phyloP scores from a whole-genome alignment of 2,797 vertebrate genomes.

The Amphiprion clarkii region DNA sequence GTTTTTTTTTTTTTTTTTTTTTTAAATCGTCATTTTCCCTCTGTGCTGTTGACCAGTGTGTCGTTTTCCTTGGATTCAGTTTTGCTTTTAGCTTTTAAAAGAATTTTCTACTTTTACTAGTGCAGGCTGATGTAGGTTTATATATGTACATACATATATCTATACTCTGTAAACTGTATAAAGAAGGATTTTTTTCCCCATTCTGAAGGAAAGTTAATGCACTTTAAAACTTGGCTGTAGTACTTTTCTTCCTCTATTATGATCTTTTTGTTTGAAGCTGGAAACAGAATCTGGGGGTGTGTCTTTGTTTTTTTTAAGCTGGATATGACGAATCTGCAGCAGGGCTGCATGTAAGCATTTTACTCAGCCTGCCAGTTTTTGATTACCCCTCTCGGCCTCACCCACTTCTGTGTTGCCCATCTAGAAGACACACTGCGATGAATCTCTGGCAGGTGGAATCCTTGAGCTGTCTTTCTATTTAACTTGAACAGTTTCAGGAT shows the following conservation, averaged over 20 bases:
- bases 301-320: constrained; percentile 57
- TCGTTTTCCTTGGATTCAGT: constrained; percentile 62
- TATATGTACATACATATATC: constrained; percentile 63
- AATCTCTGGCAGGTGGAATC: constrained; percentile 89
- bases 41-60: constrained; percentile 92
- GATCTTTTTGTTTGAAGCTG: constrained; percentile 61
- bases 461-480: constrained; percentile 89
- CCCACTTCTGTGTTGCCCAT: constrained; percentile 71
- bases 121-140: constrained; percentile 65
- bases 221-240: constrained; percentile 74
- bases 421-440: constrained; percentile 88
- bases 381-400: constrained; percentile 43
- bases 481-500: constrained; percentile 75
- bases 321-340: constrained; percentile 83
- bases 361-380: constrained; percentile 79
- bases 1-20: constrained; percentile 29
- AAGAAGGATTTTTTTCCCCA: constrained; percentile 75
- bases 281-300: constrained; percentile 57
- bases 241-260: constrained; percentile 58
- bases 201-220: constrained; percentile 84
- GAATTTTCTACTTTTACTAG: constrained; percentile 78
- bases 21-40: constrained; percentile 61
- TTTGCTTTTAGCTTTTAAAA: constrained; percentile 77
- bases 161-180: constrained; percentile 69
- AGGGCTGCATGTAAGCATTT: constrained; percentile 87